Percentiles rank a stretch among this genome's conserved stretches.
These are phyloP conservation scores for Thomomys bottae DNA, from an alignment of 2,113 vertebrate genomes.

Conservation along the genomic window DNA sequence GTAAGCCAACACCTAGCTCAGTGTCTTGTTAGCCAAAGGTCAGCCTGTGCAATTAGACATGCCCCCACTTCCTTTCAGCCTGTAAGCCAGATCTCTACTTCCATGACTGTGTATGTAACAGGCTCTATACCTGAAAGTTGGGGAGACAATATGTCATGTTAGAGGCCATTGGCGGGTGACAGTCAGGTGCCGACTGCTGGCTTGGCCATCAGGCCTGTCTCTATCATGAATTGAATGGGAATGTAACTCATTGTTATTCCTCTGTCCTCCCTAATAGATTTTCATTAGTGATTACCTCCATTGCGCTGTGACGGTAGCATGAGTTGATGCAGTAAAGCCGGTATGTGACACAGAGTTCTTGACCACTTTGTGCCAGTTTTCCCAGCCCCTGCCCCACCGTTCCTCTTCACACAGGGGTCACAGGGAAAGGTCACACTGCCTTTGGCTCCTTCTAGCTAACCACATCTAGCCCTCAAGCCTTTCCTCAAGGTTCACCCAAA, in stretches of 20 bases:
- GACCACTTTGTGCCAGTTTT: background rate
- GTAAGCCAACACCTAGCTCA: background rate
- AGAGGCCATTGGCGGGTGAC: background rate
- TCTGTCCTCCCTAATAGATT: background rate
- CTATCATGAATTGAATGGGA: background rate
- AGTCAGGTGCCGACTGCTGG: background rate
- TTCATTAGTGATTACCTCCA: background rate
- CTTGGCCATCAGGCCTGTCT: background rate
- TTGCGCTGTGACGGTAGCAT: background rate
- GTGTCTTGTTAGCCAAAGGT: background rate
- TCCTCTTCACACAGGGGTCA: background rate
- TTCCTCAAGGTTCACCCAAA: background rate
- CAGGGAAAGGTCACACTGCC: background rate
- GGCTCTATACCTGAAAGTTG: background rate
- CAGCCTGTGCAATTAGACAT: background rate
- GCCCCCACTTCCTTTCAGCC: background rate
- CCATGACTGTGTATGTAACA: background rate
- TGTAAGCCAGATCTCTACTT: background rate
- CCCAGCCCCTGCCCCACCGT: no score
- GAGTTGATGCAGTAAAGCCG: background rate
- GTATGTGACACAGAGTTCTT: background rate
- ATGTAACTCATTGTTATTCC: no score
- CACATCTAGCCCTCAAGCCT: background rate
- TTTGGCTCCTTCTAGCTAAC: background rate
- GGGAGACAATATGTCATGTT: background rate